Evolutionary conservation across 2,888 invertebrate genomes (phyloP).

Genomic region (Amiota minor): DNA sequence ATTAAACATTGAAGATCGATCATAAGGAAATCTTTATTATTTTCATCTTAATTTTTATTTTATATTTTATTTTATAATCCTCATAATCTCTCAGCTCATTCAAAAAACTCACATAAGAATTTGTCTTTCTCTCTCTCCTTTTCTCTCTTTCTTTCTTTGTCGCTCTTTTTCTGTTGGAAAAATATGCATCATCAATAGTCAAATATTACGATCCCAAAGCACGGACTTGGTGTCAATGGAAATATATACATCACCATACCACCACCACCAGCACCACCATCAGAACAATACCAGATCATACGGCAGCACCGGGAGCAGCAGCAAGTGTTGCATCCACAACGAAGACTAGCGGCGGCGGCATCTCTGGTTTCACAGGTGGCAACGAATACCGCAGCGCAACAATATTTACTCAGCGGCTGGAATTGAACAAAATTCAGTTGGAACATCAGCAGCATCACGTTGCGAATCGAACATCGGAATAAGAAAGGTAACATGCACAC

Average conservation of each 20-base stretch:
- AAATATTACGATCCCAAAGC: constrained; percentile 69
- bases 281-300: constrained; percentile 26
- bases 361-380: constrained; percentile 39
- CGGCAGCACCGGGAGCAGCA: constrained; percentile 37
- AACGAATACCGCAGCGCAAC: constrained; percentile 38
- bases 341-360: constrained; percentile 19
- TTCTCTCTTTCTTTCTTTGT: constrained; percentile 19
- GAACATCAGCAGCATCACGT: constrained; percentile 25
- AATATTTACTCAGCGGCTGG: constrained; percentile 26
- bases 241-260: constrained; percentile 56
- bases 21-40: too few species aligned
- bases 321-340: constrained; percentile 36
- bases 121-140: constrained; percentile 16
- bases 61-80: background rate
- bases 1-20: too few species aligned
- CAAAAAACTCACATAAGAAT: constrained; percentile 20
- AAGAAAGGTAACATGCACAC: constrained; percentile 59
- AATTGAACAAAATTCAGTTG: constrained; percentile 24
- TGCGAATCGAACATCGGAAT: constrained; percentile 18
- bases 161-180: background rate
- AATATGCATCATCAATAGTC: constrained; percentile 47
- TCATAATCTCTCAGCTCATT: constrained; percentile 18
- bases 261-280: constrained; percentile 34
- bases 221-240: constrained; percentile 68
- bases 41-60: background rate